Evolutionary conservation across 2,113 vertebrate genomes (phyloP), one percentile per base, ranked within the genome.

Genomic region (Nipponia nippon): DNA sequence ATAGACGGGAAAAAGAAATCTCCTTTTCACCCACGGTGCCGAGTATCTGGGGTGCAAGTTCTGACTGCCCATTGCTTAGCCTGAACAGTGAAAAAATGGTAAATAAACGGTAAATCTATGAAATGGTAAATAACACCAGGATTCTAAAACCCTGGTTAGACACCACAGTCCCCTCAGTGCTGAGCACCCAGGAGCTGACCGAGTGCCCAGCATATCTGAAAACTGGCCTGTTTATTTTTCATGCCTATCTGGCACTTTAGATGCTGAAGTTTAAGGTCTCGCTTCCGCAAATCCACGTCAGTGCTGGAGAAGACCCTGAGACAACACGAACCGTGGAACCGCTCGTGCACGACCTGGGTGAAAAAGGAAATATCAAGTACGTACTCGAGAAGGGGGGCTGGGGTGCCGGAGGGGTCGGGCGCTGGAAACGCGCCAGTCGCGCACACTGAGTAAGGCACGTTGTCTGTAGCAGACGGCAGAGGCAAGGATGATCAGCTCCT

Each of bases 381-480:
- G 7, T 16, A 14, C 22, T 19, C 17, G 22, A 44, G 58, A 65
- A 34, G 27, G 18, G 30, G 18, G 11, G 16, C 50, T 34, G 22
- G 16, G 18, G 66, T 36, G 21, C 34, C 25, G 29, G 25, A 87
- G 36, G 26, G 23, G 17, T 8, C 7, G 1, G 42, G 49, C 32
- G 3, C 15, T 14, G 49, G 42, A 23, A 49, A 16, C 2, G 3
- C 1, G 1, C 30, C 13, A 3, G 29, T 23, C 4, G 18, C 40
- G 5, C 21, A 36, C 38, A 4, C 18, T 1, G 32, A 10, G 56
- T 25, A 30, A 66, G n/a, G 25, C n/a, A 55, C 9, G 4, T 13
- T 7, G 2, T 34, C 50, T n/a, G 1, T 3, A 55, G 19, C 40
- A 55, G 14, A 26, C 49, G 52, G 47, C 66, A 50, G 42, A 55